Percentiles rank a stretch among this genome's conserved stretches.
These are phyloP conservation scores for Pteropus alecto DNA, from an alignment of 2,113 vertebrate genomes.

Conservation along the genomic window DNA sequence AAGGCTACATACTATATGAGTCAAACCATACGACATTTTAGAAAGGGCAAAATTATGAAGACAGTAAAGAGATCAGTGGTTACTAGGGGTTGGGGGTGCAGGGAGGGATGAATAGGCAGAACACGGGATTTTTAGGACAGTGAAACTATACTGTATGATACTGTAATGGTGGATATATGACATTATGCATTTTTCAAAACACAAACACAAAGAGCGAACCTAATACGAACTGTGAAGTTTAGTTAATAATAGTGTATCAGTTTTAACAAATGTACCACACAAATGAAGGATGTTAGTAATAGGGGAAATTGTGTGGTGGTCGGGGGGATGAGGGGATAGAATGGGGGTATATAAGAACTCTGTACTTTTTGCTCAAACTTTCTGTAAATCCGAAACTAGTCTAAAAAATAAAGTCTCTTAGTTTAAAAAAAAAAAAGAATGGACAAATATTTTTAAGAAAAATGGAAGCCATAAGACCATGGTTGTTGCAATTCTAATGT, in stretches of 20 bases:
- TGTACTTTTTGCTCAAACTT: not conserved
- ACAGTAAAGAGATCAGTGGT: not conserved
- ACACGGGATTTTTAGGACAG: not conserved
- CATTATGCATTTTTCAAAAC: not conserved
- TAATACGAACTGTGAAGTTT: not conserved
- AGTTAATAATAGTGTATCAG: not conserved
- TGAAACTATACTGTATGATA: not conserved
- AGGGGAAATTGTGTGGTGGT: not conserved
- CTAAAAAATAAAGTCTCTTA: not conserved
- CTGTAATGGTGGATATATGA: too few species aligned
- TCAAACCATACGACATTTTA: not conserved
- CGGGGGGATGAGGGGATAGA: fast-evolving
- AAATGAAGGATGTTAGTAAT: not conserved
- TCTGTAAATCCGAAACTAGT: not conserved
- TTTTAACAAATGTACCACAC: not conserved
- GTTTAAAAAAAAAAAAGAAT: not conserved
- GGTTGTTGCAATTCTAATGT: not conserved
- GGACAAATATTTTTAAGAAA: not conserved
- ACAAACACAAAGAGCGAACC: not conserved
- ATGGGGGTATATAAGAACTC: not conserved
- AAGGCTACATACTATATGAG: not conserved
- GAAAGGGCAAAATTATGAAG: not conserved
- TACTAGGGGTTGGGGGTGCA: not conserved
- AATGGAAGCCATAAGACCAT: not conserved
- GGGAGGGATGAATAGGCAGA: not conserved